phyloP scores from a whole-genome alignment of 2,888 invertebrate species.

The Nomada ruficornis region DNA sequence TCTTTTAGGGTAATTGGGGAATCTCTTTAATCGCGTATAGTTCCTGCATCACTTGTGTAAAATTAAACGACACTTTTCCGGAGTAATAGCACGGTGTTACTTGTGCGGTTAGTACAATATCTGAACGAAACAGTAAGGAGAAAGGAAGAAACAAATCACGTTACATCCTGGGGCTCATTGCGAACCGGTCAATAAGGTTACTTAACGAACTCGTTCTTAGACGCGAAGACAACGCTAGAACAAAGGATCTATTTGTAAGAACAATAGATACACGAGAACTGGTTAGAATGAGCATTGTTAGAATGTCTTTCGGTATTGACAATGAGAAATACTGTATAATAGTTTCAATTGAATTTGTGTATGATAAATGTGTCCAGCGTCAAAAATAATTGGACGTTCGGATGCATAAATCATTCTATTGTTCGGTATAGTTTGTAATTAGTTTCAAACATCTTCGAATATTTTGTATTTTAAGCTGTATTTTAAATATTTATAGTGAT shows the following conservation, averaged over 20 bases:
- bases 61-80: too few species aligned
- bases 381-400: background rate
- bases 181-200: conserved; percentile 11
- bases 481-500: background rate
- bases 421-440: background rate
- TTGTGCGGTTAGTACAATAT: background rate
- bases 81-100: background rate
- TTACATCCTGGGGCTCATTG: background rate
- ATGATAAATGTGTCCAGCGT: background rate
- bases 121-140: background rate
- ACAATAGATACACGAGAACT: conserved; percentile 7
- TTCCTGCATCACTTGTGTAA: too few species aligned
- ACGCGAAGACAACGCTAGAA: conserved; percentile 16
- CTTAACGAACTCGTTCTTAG: conserved; percentile 18
- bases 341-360: background rate
- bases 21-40: too few species aligned
- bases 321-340: conserved; percentile 7
- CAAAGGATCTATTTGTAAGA: conserved; percentile 17
- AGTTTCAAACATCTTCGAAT: background rate
- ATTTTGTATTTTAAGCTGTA: background rate
- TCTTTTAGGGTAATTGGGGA: too few species aligned
- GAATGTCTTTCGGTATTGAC: background rate
- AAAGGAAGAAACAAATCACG: conserved; percentile 19
- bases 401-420: background rate
- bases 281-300: conserved; percentile 8